Evolutionary conservation across 2,797 vertebrate genomes (phyloP), one percentile per base, ranked within the genome.

Genomic region (Pampus argenteus): DNA sequence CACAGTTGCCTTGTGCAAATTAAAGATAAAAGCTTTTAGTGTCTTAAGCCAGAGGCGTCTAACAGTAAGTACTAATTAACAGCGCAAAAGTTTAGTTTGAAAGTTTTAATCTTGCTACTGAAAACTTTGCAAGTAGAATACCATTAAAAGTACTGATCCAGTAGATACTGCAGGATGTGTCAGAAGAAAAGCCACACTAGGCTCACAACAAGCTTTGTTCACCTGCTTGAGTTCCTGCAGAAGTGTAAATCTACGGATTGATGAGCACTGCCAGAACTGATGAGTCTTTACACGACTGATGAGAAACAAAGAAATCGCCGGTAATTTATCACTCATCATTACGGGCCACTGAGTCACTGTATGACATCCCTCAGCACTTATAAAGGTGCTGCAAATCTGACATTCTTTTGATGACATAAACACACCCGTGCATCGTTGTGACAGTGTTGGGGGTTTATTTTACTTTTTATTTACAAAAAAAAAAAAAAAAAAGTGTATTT

Each of bases 281-380:
- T 65, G 69, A 74, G 54, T 72, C 81, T 84, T 87, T 68, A 76
- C 23, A 50, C 70, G 51, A 47, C 44, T 72, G 71, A 69, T 58
- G 73, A 66, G 47, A 85, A 80, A 81, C 31, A 71, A 71, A 72
- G 48, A 81, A 72, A 86, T 76, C 47, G 62, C 71, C 64, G 56
- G 3, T 62, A 54, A 28, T 62, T 55, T 14, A 54, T 76, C 61
- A 38, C 67, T 80, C 77, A 69, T 65, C 50, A 58, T 86, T 69
- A 63, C 8, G 64, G 69, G 70, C 77, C 61, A 48, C 71, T 72
- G 81, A 47, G 17, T 65, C 69, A 54, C 66, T 72, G 47, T 54
- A 58, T 48, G 54, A 60, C 56, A 60, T 67, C 78, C 42, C 67
- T 71, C 60, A 64, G 60, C 74, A 47, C 34, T 57, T 63, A 65